These are phyloP conservation scores for Megalurothrips usitatus DNA, from an alignment of 2,888 invertebrate species.

Conservation along the genomic window DNA sequence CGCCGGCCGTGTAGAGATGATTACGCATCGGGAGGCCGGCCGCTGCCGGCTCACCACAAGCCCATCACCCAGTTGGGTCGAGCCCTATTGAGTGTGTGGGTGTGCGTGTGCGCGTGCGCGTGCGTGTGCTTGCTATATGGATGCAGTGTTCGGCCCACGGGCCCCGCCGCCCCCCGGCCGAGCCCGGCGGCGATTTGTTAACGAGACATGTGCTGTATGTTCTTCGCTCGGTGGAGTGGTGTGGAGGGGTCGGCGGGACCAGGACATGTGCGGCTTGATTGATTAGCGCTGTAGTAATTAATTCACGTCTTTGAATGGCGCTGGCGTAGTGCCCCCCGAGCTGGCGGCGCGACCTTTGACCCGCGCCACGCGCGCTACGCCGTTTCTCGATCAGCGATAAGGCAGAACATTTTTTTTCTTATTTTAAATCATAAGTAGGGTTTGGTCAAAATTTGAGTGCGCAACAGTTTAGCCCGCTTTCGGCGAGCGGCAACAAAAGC, in stretches of 20 bases:
- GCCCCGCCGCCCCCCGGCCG: background rate
- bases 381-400: no score
- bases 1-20: background rate
- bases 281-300: constrained; percentile 14
- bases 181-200: constrained; percentile 8
- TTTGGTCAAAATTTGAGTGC: no score
- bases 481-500: no score
- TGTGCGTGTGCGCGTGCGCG: no score
- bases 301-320: background rate
- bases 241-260: background rate
- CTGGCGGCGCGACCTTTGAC: no score
- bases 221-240: background rate
- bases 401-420: no score
- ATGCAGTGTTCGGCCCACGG: background rate
- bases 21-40: background rate
- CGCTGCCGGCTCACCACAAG: background rate
- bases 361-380: no score
- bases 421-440: no score
- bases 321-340: background rate
- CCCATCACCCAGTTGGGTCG: background rate
- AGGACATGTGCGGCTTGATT: background rate
- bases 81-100: background rate
- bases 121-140: background rate
- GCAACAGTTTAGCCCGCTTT: no score
- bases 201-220: background rate